Evolutionary conservation across 2,888 invertebrate species (phyloP), one percentile per base, ranked within the genome.

Genomic region (Acronicta aceris): DNA sequence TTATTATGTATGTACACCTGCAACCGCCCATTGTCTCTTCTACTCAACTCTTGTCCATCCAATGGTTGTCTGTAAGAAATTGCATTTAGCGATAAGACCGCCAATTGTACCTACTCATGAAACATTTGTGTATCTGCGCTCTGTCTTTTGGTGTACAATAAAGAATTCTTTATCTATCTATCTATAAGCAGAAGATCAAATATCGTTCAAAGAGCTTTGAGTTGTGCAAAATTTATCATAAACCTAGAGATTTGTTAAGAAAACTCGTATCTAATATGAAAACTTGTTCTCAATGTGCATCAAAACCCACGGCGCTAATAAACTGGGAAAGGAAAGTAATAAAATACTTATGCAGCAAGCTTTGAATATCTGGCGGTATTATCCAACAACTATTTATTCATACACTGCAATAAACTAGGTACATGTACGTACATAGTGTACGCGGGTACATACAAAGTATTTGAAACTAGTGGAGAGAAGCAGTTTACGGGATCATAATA

Each of bases 311-410:
- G 41, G 8, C n/a, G 5, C 33, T 25, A 48, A 41, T 36, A 56
- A 46, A 33, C 48, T 47, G 13, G 38, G 12, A 65, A 25, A n/a
- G 27, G n/a, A 43, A 60, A 71, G 65, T 60, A 69, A 71, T 71
- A 65, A 69, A 60, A 57, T 64, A 30, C 43, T 71, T 8, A 16
- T 15, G 49, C 40, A 17, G 30, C 40, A 42, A 53, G 49, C 56
- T 60, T 38, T 27, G 36, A 40, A 36, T 48, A 53, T 33, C 41
- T 52, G 56, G 41, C 49, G 33, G 17, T 13, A 27, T 53, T 56
- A 64, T 70, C 55, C 52, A 59, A 53, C 52, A 47, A 56, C 56
- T 42, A 65, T 65, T 47, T 38, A 64, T 70, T 68, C 63, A 45
- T 30, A 41, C 36, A 43, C 42, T n/a, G 43, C 40, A 61, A 63